Conservation (phyloP, 2,113 vertebrate genomes). For the Erinaceus europaeus region DNA sequence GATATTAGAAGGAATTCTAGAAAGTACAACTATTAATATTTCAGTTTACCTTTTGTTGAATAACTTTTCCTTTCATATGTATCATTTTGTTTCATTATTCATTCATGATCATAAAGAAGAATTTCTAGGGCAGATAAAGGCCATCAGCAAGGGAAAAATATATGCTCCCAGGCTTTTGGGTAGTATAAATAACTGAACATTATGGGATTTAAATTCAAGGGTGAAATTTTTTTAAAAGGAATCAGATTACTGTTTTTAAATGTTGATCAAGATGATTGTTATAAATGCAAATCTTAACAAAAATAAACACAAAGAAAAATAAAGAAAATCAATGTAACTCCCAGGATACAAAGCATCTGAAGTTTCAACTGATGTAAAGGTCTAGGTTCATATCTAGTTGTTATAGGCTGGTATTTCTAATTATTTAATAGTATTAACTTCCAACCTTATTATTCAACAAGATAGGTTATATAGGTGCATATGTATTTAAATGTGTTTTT, state of each 20-base stretch:
- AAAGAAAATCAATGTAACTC: not conserved
- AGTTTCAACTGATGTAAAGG: not conserved
- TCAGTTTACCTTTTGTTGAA: not conserved
- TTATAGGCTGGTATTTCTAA: not conserved
- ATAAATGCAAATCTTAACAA: not conserved
- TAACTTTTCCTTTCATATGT: not conserved
- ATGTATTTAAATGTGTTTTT: not conserved
- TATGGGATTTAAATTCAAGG: slow-evolving; percentile 7
- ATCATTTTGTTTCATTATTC: not conserved
- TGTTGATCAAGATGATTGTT: not conserved
- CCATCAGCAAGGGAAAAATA: not conserved
- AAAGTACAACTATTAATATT: not conserved
- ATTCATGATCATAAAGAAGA: not conserved
- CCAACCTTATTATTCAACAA: not conserved
- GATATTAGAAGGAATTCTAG: not conserved
- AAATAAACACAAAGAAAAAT: not conserved
- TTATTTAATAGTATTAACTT: not conserved
- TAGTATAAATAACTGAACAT: not conserved
- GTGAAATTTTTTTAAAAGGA: too few species aligned
- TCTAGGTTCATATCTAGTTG: not conserved
- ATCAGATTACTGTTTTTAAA: too few species aligned
- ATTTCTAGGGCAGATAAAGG: not conserved
- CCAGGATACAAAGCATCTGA: not conserved
- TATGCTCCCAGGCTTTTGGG: not conserved
- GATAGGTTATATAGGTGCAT: not conserved